Evolutionary conservation across 2,888 invertebrate species (phyloP).

Genomic region (Ferdinandea cuprea): DNA sequence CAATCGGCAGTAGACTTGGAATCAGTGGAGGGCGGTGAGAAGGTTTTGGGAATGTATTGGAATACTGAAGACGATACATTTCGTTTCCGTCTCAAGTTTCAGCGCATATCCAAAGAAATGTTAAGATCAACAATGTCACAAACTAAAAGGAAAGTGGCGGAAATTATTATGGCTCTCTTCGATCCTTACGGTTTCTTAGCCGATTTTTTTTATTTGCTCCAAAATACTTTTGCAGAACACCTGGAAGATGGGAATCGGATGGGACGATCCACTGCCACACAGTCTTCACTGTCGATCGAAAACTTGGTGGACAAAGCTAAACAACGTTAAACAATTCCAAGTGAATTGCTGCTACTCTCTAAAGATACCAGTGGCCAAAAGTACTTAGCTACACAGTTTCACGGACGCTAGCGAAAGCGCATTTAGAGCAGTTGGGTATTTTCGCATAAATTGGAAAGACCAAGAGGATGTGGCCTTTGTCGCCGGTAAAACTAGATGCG

Average conservation of each 20-base stretch:
- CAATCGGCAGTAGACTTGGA: too few relatives aligned
- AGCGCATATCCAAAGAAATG: too few relatives aligned
- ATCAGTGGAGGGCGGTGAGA: slow-evolving; percentile 32
- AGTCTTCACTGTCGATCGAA: too few relatives aligned
- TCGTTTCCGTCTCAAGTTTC: too few relatives aligned
- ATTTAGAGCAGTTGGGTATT: slow-evolving; percentile 69
- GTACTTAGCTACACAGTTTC: slow-evolving; percentile 63
- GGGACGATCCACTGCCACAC: slow-evolving; percentile 20
- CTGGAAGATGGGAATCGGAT: slow-evolving; percentile 29
- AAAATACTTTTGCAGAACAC: slow-evolving; percentile 29
- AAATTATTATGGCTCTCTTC: slow-evolving; percentile 30
- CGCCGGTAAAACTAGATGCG: slow-evolving; percentile 52
- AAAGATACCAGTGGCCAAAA: neutral
- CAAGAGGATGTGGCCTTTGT: slow-evolving; percentile 58
- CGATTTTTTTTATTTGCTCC: slow-evolving; percentile 22
- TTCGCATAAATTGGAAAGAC: slow-evolving; percentile 24
- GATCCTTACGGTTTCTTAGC: slow-evolving; percentile 18
- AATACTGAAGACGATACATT: slow-evolving; percentile 47
- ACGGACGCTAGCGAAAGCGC: slow-evolving; percentile 71
- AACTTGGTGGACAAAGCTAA: slow-evolving; percentile 22
- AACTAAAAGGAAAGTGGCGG: slow-evolving; percentile 29
- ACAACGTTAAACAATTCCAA: neutral
- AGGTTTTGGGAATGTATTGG: slow-evolving; percentile 75
- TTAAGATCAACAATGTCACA: too few relatives aligned
- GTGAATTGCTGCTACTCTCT: slow-evolving; percentile 27